A percentile compares a stretch with the other conserved stretches of the same genome.
phyloP scores from a whole-genome alignment of 2,888 invertebrate genomes.

The Nemurella pictetii region DNA sequence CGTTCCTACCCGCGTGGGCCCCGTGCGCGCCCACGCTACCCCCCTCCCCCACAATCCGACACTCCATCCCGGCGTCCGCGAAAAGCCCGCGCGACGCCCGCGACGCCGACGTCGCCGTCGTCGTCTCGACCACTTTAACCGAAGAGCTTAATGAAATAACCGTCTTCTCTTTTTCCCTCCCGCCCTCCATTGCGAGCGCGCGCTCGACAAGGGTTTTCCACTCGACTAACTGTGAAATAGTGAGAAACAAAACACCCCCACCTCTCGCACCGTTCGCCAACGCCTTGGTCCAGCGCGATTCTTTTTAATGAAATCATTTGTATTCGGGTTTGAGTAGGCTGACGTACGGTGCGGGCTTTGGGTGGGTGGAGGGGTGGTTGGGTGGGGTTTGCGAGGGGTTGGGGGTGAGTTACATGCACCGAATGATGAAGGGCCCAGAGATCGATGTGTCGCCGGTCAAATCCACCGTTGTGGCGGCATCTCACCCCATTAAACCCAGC shows the following conservation, averaged over 20 bases:
- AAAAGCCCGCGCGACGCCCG: background rate
- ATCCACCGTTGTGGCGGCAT: background rate
- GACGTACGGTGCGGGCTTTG: background rate
- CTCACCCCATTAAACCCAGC: slow-evolving; percentile 2
- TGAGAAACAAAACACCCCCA: background rate
- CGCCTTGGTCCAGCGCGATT: background rate
- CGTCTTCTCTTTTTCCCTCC: background rate
- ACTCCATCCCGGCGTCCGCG: background rate
- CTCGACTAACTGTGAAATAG: background rate
- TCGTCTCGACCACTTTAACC: background rate
- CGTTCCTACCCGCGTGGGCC: background rate
- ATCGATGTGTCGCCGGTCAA: slow-evolving; percentile 12
- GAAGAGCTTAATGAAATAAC: background rate
- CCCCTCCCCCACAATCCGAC: background rate
- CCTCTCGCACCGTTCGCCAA: background rate
- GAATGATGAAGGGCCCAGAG: background rate
- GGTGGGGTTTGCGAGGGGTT: background rate
- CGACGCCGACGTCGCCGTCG: too few relatives aligned
- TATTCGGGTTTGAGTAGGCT: background rate
- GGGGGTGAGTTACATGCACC: background rate
- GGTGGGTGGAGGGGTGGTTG: background rate
- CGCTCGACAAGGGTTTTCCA: background rate
- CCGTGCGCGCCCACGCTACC: background rate
- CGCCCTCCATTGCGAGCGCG: background rate
- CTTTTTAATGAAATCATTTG: slow-evolving; percentile 13